Evolutionary conservation across 1,140 invertebrate genomes (phyloP).

Genomic region (Pogonomyrmex barbatus): DNA sequence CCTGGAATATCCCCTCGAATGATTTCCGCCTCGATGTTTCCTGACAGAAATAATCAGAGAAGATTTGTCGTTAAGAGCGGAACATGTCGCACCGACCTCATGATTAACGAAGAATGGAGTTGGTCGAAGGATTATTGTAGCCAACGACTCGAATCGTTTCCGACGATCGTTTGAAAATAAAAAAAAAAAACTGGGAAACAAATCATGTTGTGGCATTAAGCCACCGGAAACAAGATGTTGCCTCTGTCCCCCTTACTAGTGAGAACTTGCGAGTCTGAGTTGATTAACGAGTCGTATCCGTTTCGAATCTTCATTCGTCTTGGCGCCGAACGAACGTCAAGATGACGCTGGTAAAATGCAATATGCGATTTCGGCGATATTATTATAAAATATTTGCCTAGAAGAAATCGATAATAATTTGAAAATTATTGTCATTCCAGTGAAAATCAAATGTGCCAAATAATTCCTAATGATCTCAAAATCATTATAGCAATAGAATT

Average conservation of each 20-base stretch:
- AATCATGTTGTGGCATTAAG: conserved; percentile 64
- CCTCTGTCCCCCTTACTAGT: conserved; percentile 27
- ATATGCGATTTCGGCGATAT: background rate
- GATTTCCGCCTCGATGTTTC: background rate
- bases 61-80: conserved; percentile 5
- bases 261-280: conserved; percentile 61
- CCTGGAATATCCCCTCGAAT: background rate
- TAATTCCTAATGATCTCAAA: conserved; percentile 6
- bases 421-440: background rate
- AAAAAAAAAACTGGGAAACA: conserved; percentile 40
- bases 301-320: conserved; percentile 27
- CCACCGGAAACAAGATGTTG: conserved; percentile 69
- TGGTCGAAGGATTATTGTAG: conserved; percentile 63
- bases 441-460: background rate
- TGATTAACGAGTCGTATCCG: conserved; percentile 57
- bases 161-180: conserved; percentile 65
- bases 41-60: conserved; percentile 36
- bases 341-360: background rate
- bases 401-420: conserved; percentile 1
- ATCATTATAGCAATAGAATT: background rate
- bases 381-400: background rate
- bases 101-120: conserved; percentile 12
- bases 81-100: background rate
- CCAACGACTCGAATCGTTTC: conserved; percentile 67
- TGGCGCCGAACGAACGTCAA: conserved; percentile 7